Evolutionary conservation across 2,888 invertebrate genomes (phyloP), one percentile per base, ranked within the genome.

Genomic region (Chirona hameri): DNA sequence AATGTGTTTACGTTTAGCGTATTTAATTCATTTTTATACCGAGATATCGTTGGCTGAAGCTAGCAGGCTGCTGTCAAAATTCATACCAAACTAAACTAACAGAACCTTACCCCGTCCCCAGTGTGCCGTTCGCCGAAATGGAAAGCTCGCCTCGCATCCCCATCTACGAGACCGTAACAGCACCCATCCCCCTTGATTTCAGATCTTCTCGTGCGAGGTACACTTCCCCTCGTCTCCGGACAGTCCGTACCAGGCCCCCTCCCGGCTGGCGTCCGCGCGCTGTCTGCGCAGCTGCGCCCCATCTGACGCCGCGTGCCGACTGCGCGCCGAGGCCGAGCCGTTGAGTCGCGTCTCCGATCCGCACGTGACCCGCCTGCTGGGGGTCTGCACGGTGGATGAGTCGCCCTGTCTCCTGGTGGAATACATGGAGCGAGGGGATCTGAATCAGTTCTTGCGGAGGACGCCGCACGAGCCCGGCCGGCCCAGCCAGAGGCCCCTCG

Each of bases 371-470:
- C 48, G 79, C 2, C 29, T 79, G 79, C 52, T 79, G 52, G 79
- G 48, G 5, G 79, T 52, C 48, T 48, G 79, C n/a, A 18, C 27
- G 27, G 27, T 79, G 52, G 79, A 48, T 14, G 79, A 79, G 52
- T 21, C 48, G 14, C 52, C 27, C n/a, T 79, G 48, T 14, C 48
- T 79, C n/a, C 79, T 79, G 48, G 79, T 79, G 24, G 79, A 79
- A 27, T 52, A 79, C 79, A 48, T 52, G 48, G 79, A 79, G 79
- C n/a, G 52, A 3, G 79, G 79, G 21, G 79, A 79, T 27, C 79
- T 79, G 48, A n/a, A 46, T 52, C 48, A 52, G 79, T 79, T n/a
- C 29, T 52, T 79, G 48, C 48, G 79, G 12, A 24, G 48, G 27
- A 5, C 21, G 39, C 7, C 48, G 79, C 52, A 39, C 24, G 39